These are phyloP conservation scores for Pelmatolapia mariae DNA, from an alignment of 2,113 vertebrate genomes.

Conservation along the genomic window DNA sequence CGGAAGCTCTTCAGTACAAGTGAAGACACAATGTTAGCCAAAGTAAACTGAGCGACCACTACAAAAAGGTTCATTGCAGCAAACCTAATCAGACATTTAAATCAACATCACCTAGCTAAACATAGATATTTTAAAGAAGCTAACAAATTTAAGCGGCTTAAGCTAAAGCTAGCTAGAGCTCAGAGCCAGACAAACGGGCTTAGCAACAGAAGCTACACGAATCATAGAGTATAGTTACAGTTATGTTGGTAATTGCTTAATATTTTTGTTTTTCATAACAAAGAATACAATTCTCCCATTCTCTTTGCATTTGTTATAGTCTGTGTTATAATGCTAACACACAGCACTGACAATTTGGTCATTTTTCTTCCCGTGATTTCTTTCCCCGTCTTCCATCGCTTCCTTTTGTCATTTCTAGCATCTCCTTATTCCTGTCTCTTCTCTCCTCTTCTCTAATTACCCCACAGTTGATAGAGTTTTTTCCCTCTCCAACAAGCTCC, in stretches of 20 bases:
- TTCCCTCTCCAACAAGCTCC: slow-evolving; percentile 38
- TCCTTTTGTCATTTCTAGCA: neutral
- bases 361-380: neutral
- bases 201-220: neutral
- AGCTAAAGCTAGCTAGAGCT: neutral
- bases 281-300: neutral
- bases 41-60: neutral
- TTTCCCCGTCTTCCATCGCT: neutral
- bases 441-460: slow-evolving; percentile 46
- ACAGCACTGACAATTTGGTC: neutral
- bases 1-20: neutral
- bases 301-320: neutral
- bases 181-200: neutral
- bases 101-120: neutral
- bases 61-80: neutral
- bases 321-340: neutral
- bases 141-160: neutral
- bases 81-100: neutral
- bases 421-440: neutral
- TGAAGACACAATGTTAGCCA: neutral
- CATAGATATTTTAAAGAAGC: neutral
- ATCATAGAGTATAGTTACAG: neutral
- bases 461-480: slow-evolving; percentile 25
- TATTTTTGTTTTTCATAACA: neutral
- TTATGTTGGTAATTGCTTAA: neutral